These are phyloP conservation scores for Hephaestus fuliginosus DNA, from an alignment of 2,797 vertebrate genomes.

Conservation along the genomic window DNA sequence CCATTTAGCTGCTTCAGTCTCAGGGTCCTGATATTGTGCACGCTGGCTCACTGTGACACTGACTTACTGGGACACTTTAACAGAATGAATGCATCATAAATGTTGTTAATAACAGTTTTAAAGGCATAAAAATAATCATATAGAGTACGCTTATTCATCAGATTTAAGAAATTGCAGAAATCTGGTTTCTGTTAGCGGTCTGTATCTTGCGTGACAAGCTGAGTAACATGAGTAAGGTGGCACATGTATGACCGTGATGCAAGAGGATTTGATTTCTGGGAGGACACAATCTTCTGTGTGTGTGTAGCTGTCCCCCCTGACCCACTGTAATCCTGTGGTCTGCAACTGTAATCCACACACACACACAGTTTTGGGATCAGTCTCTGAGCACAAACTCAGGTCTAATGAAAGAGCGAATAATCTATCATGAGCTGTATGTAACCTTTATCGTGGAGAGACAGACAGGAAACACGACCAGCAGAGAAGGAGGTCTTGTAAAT, in stretches of 20 bases:
- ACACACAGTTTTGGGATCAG: slow-evolving; percentile 9
- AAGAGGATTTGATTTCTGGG: slow-evolving; percentile 76
- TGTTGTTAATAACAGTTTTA: no score
- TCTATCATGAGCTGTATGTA: slow-evolving; percentile 30
- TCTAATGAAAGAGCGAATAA: slow-evolving; percentile 36
- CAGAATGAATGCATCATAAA: no score
- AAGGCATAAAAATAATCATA: no score
- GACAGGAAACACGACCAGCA: slow-evolving; percentile 1
- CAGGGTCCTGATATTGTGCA: no score
- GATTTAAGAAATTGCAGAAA: no score
- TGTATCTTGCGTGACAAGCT: slow-evolving; percentile 57
- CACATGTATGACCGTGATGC: slow-evolving; percentile 66
- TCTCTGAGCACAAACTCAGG: slow-evolving; percentile 32
- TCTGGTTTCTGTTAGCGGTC: background rate
- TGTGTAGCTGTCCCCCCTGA: slow-evolving; percentile 51
- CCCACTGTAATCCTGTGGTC: slow-evolving; percentile 73
- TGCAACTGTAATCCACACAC: slow-evolving; percentile 63
- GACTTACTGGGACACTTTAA: no score
- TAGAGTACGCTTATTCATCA: no score
- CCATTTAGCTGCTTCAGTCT: no score
- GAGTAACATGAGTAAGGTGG: slow-evolving; percentile 54
- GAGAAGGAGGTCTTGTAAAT: slow-evolving; percentile 79
- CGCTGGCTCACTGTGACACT: no score
- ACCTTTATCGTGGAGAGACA: slow-evolving; percentile 11
- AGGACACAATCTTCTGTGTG: slow-evolving; percentile 75